Evolutionary conservation across 2,797 vertebrate genomes (phyloP).

Genomic region (Glossophaga mutica): DNA sequence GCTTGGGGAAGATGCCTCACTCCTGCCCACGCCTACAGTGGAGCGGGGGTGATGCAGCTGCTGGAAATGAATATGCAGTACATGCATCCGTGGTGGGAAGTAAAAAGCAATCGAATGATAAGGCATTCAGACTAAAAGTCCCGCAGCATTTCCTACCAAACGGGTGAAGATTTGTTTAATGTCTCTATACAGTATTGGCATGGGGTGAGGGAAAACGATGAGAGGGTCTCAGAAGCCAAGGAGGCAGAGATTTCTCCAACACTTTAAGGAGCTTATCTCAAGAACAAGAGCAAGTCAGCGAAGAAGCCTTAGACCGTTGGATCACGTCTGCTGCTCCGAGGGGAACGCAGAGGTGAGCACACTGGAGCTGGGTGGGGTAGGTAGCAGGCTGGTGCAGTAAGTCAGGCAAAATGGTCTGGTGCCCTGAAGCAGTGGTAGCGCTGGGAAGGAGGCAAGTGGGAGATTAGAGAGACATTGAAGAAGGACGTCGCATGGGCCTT

Average conservation of each 20-base stretch:
- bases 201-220: background rate
- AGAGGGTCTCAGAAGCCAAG: background rate
- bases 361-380: background rate
- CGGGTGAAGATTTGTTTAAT: background rate
- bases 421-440: too few species aligned
- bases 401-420: background rate
- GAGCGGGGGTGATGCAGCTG: background rate
- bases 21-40: background rate
- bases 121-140: background rate
- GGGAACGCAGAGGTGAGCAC: background rate
- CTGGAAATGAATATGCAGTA: background rate
- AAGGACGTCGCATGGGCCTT: background rate
- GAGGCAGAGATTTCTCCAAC: background rate
- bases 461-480: background rate
- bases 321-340: background rate
- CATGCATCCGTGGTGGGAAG: background rate
- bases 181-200: background rate
- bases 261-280: background rate
- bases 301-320: too few species aligned
- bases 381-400: background rate
- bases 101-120: background rate
- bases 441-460: background rate
- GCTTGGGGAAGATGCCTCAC: background rate
- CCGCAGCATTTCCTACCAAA: background rate
- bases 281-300: background rate